These are phyloP conservation scores for Nomada goodeniana DNA, from an alignment of 2,888 invertebrate genomes.

Conservation along the genomic window DNA sequence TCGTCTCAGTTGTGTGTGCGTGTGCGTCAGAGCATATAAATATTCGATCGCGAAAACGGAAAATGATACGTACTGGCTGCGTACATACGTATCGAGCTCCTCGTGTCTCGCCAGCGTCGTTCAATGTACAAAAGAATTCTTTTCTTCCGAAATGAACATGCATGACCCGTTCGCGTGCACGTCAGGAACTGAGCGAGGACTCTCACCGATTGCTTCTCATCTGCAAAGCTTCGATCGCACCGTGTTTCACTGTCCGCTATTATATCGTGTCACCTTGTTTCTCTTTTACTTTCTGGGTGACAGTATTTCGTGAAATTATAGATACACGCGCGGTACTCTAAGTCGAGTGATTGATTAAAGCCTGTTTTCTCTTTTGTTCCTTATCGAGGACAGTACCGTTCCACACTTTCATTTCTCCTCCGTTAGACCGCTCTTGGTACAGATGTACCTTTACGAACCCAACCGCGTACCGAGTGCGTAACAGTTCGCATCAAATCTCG, in stretches of 20 bases:
- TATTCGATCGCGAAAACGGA: constrained; percentile 29
- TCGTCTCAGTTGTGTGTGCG: constrained; percentile 14
- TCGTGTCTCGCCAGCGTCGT: constrained; percentile 24
- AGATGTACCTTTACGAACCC: constrained; percentile 3
- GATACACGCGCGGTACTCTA: constrained; percentile 1
- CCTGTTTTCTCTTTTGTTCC: constrained; percentile 1
- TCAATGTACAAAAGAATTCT: constrained; percentile 29
- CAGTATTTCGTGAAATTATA: constrained; percentile 24
- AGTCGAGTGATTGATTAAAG: background rate
- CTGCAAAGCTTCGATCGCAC: background rate
- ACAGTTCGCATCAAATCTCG: constrained; percentile 39
- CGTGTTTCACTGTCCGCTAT: background rate
- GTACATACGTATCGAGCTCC: constrained; percentile 33
- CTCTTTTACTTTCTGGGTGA: background rate
- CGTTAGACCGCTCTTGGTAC: background rate
- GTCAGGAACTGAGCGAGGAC: background rate
- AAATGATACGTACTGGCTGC: background rate
- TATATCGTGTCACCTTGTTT: background rate
- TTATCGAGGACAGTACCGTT: constrained; percentile 29
- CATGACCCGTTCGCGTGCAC: constrained; percentile 2
- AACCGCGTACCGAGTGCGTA: constrained; percentile 36
- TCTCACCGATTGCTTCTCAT: constrained; percentile 1
- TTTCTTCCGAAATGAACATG: constrained; percentile 25
- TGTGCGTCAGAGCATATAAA: constrained; percentile 28
- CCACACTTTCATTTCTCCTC: constrained; percentile 13